Evolutionary conservation across 2,888 invertebrate genomes (phyloP).

Genomic region (Dicycla oo): DNA sequence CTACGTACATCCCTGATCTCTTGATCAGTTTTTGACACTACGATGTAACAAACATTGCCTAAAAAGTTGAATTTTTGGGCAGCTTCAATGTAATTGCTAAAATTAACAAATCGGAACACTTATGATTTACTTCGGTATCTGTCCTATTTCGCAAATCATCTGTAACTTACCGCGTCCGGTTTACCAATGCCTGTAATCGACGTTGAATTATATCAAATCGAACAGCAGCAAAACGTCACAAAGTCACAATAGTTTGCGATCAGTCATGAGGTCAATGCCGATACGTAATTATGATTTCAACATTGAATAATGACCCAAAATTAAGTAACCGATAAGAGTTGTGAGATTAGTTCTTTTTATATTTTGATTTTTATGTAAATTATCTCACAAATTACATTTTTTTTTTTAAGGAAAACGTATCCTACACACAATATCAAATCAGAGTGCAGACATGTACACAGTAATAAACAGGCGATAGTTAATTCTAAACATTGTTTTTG

Average conservation of each 20-base stretch:
- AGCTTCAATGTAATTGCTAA: neutral
- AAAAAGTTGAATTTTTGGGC: neutral
- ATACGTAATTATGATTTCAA: conserved; percentile 50
- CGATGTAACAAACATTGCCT: neutral
- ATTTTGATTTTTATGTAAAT: neutral
- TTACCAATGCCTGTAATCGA: conserved; percentile 43
- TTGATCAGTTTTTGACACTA: neutral
- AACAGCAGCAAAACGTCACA: conserved; percentile 24
- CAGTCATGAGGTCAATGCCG: conserved; percentile 60
- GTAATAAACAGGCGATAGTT: neutral
- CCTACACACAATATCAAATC: neutral
- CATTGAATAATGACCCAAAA: conserved; percentile 40
- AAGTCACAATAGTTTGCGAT: conserved; percentile 27
- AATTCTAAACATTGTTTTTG: conserved; percentile 2
- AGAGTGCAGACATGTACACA: neutral
- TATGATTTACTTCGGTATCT: conserved; percentile 2
- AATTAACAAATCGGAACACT: conserved; percentile 25
- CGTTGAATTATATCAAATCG: conserved; percentile 40
- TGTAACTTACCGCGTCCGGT: conserved; percentile 22
- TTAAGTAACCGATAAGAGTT: conserved; percentile 42
- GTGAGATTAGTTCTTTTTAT: conserved; percentile 8
- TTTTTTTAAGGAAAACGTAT: conserved; percentile 4
- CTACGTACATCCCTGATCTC: no score
- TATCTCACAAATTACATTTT: neutral
- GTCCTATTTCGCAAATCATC: conserved; percentile 28